Percentiles rank a stretch among this genome's conserved stretches.
phyloP scores from a whole-genome alignment of 2,113 vertebrate genomes.

The Mandrillus leucophaeus region DNA sequence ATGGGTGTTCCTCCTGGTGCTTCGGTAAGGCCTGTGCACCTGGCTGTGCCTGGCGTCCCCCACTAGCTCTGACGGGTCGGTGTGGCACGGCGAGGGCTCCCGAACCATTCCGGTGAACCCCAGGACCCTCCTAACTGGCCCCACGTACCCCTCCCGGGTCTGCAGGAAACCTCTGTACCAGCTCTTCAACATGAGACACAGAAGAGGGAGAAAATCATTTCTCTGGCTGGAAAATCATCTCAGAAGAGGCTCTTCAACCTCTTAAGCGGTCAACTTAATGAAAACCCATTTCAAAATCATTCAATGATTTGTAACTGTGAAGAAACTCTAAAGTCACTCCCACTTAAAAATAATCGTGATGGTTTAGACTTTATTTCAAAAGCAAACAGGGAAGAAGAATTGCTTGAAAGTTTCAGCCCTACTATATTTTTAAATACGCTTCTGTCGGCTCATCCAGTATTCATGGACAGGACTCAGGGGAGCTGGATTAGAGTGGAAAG shows the following conservation, averaged over 20 bases:
- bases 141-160: slow-evolving; percentile 60
- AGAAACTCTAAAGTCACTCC: slow-evolving; percentile 38
- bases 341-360: background rate
- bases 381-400: background rate
- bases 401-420: no score
- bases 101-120: slow-evolving; percentile 68
- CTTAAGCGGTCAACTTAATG: slow-evolving; percentile 61
- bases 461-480: fast-evolving
- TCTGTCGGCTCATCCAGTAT: background rate
- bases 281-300: slow-evolving; percentile 44
- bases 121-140: slow-evolving; percentile 61
- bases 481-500: background rate
- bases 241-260: slow-evolving; percentile 55
- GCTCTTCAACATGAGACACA: slow-evolving; percentile 43
- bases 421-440: background rate
- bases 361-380: background rate
- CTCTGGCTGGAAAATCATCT: slow-evolving; percentile 72
- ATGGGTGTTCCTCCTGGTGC: background rate
- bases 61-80: fast-evolving
- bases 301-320: background rate
- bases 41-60: background rate
- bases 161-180: slow-evolving; percentile 70
- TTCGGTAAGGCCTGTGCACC: fast-evolving
- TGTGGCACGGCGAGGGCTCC: fast-evolving
- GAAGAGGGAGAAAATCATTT: slow-evolving; percentile 70